Evolutionary conservation across 2,888 invertebrate species (phyloP).

Genomic region (Eurois occulta): DNA sequence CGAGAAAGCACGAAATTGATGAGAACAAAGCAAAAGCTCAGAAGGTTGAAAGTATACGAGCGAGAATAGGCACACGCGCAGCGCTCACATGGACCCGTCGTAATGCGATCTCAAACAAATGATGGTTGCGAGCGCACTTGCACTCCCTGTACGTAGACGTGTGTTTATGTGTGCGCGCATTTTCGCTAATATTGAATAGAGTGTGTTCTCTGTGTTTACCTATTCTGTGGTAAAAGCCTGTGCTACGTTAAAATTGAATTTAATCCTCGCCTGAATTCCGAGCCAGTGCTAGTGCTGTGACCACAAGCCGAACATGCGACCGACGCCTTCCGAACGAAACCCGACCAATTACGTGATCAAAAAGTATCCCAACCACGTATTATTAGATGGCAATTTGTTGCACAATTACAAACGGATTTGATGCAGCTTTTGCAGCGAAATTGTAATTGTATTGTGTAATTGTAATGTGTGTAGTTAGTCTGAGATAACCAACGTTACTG

Average conservation of each 20-base stretch:
- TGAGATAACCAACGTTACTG: neutral
- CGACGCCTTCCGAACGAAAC: slow-evolving; percentile 39
- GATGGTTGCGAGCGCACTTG: neutral
- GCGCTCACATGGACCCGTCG: neutral
- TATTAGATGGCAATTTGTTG: slow-evolving; percentile 39
- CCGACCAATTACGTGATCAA: slow-evolving; percentile 47
- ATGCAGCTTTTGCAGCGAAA: slow-evolving; percentile 6
- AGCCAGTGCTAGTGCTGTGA: slow-evolving; percentile 36
- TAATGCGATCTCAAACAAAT: neutral
- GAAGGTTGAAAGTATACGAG: neutral
- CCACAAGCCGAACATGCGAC: slow-evolving; percentile 52
- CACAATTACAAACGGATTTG: slow-evolving; percentile 24
- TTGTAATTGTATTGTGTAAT: too few species aligned
- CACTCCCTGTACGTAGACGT: neutral
- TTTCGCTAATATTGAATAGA: neutral
- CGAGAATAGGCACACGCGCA: too few species aligned
- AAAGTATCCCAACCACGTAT: slow-evolving; percentile 41
- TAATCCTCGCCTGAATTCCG: slow-evolving; percentile 61
- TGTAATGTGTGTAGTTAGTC: neutral
- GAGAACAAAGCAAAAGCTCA: neutral
- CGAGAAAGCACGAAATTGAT: slow-evolving; percentile 2
- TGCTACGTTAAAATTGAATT: slow-evolving; percentile 68
- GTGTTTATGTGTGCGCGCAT: neutral
- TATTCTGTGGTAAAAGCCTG: slow-evolving; percentile 29
- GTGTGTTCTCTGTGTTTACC: neutral